Evolutionary conservation across 2,888 invertebrate species (phyloP).

Genomic region (Brenthis daphne): DNA sequence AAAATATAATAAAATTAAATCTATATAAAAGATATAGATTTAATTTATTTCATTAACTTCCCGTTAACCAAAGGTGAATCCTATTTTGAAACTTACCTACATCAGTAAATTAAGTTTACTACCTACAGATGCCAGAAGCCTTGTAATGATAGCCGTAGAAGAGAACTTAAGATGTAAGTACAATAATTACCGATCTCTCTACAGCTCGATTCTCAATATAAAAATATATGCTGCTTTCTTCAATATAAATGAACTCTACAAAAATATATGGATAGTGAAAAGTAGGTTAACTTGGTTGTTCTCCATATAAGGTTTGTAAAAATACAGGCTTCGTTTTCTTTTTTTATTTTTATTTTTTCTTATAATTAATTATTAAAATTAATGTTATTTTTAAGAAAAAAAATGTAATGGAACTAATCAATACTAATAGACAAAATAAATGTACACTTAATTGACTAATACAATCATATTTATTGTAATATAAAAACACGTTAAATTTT

Average conservation of each 20-base stretch:
- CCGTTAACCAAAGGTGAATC: constrained; percentile 11
- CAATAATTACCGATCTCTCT: constrained; percentile 26
- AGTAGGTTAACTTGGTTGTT: constrained; percentile 5
- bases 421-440: no score
- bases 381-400: no score
- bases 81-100: constrained; percentile 11
- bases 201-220: neutral
- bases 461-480: no score
- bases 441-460: no score
- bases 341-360: no score
- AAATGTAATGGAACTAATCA: no score
- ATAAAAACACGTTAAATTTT: no score
- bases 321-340: no score
- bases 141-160: constrained; percentile 24
- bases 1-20: no score
- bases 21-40: no score
- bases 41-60: neutral
- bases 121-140: constrained; percentile 24
- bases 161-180: constrained; percentile 19
- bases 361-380: no score
- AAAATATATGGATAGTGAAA: constrained; percentile 4
- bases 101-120: constrained; percentile 27
- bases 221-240: constrained; percentile 3
- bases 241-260: neutral
- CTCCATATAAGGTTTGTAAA: constrained; percentile 9